Base-by-base conservation (phyloP, 2,888 invertebrate genomes). In the Cabera pusaria region DNA sequence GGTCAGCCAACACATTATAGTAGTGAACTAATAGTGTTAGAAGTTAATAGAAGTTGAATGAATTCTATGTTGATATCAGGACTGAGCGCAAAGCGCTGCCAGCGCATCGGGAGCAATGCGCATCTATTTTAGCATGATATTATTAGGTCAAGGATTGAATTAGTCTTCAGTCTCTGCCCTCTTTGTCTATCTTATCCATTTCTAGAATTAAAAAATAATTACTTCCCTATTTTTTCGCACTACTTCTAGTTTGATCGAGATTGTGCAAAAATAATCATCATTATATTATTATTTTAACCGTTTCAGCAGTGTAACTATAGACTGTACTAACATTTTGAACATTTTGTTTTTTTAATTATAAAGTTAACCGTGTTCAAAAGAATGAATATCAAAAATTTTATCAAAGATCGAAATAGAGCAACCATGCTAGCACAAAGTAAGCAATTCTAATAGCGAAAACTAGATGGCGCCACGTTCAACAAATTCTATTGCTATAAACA, bases 71-170 rank as follows among this genome's bases (percentile, higher is more conserved):
- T 35, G 34, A 23, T 44, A 28, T 32, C 33, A 47, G 43, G 44
- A 44, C 39, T 41, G 69, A 64, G 66, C 73, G 72, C 72, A 73
- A 66, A 71, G 31, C 69, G 69, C 59, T 77, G 73, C 70, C 72
- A 73, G 72, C 66, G 64, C 66, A 56, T 57, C 59, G 76, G 67
- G 85, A 80, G 73, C 81, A 76, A 70, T 75, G 76, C 70, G 76
- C 67, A 71, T 83, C 84, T 86, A 86, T 87, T 86, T 86, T 81
- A 68, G 75, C 65, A 61, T 69, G 35, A 64, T 70, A 76, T 78
- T 81, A 84, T 79, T 74, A 69, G 86, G 87, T 83, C 87, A 87
- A 84, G 86, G 86, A 76, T 79, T 70, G 56, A 58, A 71, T 72
- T 62, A 62, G 64, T 67, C 53, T 41, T 56, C 11, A 42, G 34